phyloP scores from a whole-genome alignment of 92 coral and sea anemone genomes.

The Zoanthus solanderi region DNA sequence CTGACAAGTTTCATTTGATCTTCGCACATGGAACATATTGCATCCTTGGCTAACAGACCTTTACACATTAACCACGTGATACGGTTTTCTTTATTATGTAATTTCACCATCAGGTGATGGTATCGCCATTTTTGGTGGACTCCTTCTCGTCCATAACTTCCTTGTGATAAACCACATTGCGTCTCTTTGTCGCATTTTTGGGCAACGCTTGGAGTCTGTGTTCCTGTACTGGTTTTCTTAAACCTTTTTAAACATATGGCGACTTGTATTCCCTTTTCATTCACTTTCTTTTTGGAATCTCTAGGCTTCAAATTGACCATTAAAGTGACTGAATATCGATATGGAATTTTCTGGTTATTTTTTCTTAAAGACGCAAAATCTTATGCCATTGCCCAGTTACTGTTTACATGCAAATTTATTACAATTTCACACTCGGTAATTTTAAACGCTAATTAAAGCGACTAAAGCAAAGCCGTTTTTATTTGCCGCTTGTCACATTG shows the following conservation, averaged over 20 bases:
- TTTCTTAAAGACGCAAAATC: background rate
- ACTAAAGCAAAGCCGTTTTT: constrained; percentile 1
- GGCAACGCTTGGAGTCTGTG: no score
- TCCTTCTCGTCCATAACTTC: constrained; percentile 1
- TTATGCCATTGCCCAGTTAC: background rate
- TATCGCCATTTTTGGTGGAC: background rate
- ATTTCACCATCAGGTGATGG: background rate
- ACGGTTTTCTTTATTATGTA: background rate
- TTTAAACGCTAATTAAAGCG: background rate
- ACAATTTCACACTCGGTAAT: background rate
- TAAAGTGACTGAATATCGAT: background rate
- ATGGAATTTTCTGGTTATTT: background rate
- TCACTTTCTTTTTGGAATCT: no score
- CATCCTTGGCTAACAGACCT: background rate
- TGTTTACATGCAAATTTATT: constrained; percentile 8
- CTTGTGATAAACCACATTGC: background rate
- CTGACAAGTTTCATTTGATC: constrained; percentile 15
- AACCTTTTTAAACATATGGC: no score
- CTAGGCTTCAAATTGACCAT: background rate
- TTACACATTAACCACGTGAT: background rate
- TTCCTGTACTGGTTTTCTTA: no score
- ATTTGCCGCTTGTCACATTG: constrained; percentile 8
- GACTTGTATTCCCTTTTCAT: no score
- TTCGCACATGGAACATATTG: background rate
- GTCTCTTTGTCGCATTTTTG: no score